Evolutionary conservation across 2,888 invertebrate species (phyloP).

Genomic region (Ectobius pallidus): DNA sequence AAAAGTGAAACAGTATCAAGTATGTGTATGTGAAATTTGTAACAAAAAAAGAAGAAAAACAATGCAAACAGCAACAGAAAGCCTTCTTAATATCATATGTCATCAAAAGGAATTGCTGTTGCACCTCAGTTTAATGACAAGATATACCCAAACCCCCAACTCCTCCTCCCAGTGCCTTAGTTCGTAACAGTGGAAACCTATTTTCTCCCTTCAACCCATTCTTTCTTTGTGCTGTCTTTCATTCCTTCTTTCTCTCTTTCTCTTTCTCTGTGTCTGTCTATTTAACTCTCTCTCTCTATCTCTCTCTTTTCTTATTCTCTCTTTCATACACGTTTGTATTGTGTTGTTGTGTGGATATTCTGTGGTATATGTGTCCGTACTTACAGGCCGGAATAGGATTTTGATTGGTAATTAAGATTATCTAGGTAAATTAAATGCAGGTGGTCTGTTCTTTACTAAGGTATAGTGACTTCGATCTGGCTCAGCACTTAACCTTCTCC

Average conservation of each 20-base stretch:
- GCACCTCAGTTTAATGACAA: too few relatives aligned
- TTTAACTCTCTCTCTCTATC: neutral
- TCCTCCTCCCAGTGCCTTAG: neutral
- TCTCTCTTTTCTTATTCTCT: slow-evolving; percentile 11
- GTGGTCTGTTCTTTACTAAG: too few relatives aligned
- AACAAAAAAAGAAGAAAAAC: too few relatives aligned
- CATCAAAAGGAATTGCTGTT: neutral
- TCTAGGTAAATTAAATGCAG: too few relatives aligned
- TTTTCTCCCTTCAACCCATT: too few relatives aligned
- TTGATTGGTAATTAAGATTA: too few relatives aligned
- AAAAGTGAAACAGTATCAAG: slow-evolving; percentile 31
- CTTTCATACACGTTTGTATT: neutral
- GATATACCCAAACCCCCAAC: neutral
- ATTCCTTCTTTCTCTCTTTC: neutral
- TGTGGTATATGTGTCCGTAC: neutral
- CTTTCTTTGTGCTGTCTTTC: too few relatives aligned
- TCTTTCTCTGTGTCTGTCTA: neutral
- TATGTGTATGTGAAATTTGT: slow-evolving; percentile 28
- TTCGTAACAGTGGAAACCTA: neutral
- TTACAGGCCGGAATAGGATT: neutral
- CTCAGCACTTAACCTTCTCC: too few relatives aligned
- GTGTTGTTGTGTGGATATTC: slow-evolving; percentile 23
- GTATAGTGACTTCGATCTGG: too few relatives aligned
- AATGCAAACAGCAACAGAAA: neutral
- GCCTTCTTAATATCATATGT: neutral